phyloP scores from a whole-genome alignment of 1,140 invertebrate genomes.

The Pinna nobilis region DNA sequence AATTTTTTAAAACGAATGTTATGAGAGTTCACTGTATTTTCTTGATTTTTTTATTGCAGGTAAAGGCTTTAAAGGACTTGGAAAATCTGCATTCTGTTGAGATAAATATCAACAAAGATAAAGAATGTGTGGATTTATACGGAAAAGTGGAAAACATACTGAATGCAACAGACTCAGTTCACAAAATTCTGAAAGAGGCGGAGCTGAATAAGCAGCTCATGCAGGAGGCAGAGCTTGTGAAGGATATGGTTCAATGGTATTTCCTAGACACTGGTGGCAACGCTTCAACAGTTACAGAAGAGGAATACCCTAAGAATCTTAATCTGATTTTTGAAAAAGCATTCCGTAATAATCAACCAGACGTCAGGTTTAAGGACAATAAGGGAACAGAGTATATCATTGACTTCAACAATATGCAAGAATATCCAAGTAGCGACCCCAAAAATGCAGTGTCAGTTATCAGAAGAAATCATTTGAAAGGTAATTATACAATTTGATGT shows the following conservation, averaged over 20 bases:
- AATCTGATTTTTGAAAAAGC: conserved; percentile 21
- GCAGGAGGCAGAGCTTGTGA: conserved; percentile 10
- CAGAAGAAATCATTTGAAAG: not conserved
- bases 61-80: no score
- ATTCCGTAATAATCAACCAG: not conserved
- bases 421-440: conserved; percentile 27
- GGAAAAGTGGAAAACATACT: conserved; percentile 22
- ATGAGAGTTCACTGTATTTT: no score
- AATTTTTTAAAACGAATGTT: no score
- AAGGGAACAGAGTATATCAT: conserved; percentile 25
- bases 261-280: conserved; percentile 15
- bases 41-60: no score
- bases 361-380: conserved; percentile 20
- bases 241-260: conserved; percentile 33
- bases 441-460: conserved; percentile 23
- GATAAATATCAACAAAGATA: no score
- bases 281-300: conserved; percentile 20
- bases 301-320: conserved; percentile 15
- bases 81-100: no score
- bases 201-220: conserved; percentile 6
- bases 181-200: conserved; percentile 13
- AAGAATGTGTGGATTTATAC: no score
- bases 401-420: conserved; percentile 11
- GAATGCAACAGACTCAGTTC: conserved; percentile 4
- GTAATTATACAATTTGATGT: no score